These are phyloP conservation scores for Apaloderma vittatum DNA, from an alignment of 2,113 vertebrate genomes.

Conservation along the genomic window DNA sequence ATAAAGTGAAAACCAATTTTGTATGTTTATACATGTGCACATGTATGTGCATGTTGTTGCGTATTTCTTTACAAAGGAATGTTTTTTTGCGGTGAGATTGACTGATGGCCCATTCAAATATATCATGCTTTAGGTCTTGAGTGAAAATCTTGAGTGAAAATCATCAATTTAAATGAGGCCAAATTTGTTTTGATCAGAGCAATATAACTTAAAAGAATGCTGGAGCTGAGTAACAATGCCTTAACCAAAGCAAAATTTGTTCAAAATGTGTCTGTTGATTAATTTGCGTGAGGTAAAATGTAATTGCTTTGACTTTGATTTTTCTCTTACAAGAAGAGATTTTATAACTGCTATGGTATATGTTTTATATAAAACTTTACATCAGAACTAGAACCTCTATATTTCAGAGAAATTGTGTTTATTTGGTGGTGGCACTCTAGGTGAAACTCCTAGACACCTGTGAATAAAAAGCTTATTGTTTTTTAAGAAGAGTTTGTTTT, in stretches of 20 bases:
- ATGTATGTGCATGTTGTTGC: not conserved
- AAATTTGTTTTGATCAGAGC: not conserved
- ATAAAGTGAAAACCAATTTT: not conserved
- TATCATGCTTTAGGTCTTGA: not conserved
- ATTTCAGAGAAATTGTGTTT: not conserved
- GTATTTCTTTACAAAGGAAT: not conserved
- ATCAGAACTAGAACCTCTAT: not conserved
- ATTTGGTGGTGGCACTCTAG: not conserved
- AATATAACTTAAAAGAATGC: not conserved
- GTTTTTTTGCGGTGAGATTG: not conserved
- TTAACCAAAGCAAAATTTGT: not conserved
- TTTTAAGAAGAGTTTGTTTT: not conserved
- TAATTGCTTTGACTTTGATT: not conserved
- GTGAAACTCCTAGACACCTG: not conserved
- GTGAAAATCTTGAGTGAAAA: not conserved
- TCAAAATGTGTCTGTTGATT: not conserved
- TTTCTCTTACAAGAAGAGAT: not conserved
- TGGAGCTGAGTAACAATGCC: not conserved
- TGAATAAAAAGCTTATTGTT: not conserved
- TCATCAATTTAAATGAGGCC: not conserved
- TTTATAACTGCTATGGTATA: not conserved
- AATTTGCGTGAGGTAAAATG: not conserved
- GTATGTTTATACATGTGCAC: rapidly evolving
- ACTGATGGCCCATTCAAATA: not conserved
- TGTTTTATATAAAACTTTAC: not conserved